These are phyloP conservation scores for Hyposoter didymator DNA, from an alignment of 2,888 invertebrate genomes.

Conservation along the genomic window DNA sequence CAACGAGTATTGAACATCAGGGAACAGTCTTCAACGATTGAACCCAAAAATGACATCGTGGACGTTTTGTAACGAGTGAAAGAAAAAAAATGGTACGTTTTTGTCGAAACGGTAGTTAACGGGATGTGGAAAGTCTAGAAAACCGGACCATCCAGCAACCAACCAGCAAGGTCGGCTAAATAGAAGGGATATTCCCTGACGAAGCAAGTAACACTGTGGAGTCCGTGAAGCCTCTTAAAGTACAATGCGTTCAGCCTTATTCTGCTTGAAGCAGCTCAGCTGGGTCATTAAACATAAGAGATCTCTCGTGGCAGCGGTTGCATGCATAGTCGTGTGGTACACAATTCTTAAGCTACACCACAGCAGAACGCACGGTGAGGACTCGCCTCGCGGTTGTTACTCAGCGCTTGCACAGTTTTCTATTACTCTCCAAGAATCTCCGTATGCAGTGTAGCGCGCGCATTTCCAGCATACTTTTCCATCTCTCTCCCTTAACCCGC, in stretches of 20 bases:
- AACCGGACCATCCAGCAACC: conserved; percentile 1
- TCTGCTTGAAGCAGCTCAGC: conserved; percentile 76
- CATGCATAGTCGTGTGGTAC: conserved; percentile 48
- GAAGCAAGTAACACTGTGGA: conserved; percentile 27
- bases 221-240: conserved; percentile 71
- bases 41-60: not conserved
- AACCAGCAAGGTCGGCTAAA: conserved; percentile 21
- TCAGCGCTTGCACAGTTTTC: conserved; percentile 63
- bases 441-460: conserved; percentile 45
- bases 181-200: conserved; percentile 20
- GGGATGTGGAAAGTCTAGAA: conserved; percentile 3
- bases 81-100: not conserved
- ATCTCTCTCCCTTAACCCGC: conserved; percentile 47
- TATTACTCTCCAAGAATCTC: conserved; percentile 62
- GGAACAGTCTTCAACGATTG: not conserved
- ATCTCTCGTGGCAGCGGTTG: conserved; percentile 70
- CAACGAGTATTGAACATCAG: conserved; percentile 31
- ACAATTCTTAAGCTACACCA: conserved; percentile 47
- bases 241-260: conserved; percentile 76
- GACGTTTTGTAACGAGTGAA: conserved; percentile 12
- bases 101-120: not conserved
- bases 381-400: conserved; percentile 64
- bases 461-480: conserved; percentile 19
- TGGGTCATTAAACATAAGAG: conserved; percentile 80
- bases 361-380: conserved; percentile 37